These are phyloP conservation scores for Falcunculus frontatus DNA, from an alignment of 2,113 vertebrate genomes.

Conservation along the genomic window DNA sequence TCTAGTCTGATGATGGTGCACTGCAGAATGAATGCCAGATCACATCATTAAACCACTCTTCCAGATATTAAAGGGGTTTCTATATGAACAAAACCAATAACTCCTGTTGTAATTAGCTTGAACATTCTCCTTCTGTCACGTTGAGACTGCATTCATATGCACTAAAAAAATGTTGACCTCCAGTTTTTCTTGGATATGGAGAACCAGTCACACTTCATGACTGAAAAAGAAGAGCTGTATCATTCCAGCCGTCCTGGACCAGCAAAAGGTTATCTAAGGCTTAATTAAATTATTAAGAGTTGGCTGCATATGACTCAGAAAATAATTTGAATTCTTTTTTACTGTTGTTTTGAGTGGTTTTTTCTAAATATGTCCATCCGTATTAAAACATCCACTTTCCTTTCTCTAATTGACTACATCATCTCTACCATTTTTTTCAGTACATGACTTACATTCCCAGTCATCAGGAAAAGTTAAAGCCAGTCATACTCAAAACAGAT, in stretches of 20 bases:
- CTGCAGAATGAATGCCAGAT: conserved; percentile 49
- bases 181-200: neutral
- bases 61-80: conserved; percentile 43
- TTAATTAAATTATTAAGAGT: neutral
- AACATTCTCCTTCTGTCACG: conserved; percentile 16
- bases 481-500: neutral
- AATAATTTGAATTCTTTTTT: neutral
- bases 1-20: neutral
- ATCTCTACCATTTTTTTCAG: neutral
- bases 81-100: conserved; percentile 17
- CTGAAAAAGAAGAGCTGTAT: neutral
- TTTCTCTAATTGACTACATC: neutral
- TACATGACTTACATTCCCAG: neutral
- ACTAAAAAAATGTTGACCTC: neutral
- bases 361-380: neutral
- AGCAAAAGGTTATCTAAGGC: neutral
- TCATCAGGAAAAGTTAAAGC: neutral
- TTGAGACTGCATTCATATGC: neutral
- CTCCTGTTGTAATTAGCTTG: conserved; percentile 20
- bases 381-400: neutral
- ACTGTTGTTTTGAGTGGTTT: neutral
- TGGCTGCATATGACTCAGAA: neutral
- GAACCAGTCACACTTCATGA: neutral
- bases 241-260: neutral
- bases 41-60: conserved; percentile 30